Conservation (phyloP, 2,113 vertebrate species). For the Malurus elegans region DNA sequence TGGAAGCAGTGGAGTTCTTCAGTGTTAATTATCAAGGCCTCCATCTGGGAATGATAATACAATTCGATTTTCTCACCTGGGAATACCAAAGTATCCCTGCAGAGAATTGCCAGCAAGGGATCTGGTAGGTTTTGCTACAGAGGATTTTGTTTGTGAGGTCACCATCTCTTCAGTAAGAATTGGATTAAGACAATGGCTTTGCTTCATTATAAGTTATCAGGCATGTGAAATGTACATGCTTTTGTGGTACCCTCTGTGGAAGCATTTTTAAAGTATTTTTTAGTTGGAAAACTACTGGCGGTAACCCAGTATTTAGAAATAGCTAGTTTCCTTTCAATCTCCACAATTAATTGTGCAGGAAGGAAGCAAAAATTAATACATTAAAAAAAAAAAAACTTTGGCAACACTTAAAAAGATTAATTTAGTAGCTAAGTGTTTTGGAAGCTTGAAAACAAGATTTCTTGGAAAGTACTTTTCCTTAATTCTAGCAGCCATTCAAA, state of each 20-base stretch:
- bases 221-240: neutral
- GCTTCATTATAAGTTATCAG: neutral
- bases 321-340: neutral
- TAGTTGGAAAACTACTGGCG: neutral
- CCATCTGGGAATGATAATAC: neutral
- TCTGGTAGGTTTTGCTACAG: neutral
- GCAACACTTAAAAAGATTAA: neutral
- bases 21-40: neutral
- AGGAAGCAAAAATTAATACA: neutral
- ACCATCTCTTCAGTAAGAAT: neutral
- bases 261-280: neutral
- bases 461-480: neutral
- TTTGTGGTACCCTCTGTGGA: neutral
- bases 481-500: neutral
- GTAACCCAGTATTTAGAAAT: neutral
- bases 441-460: neutral
- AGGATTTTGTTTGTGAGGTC: neutral
- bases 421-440: neutral
- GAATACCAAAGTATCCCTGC: neutral
- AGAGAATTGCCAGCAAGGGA: neutral
- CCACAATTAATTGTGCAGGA: neutral
- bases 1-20: neutral
- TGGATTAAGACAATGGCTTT: neutral
- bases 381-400: neutral
- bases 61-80: neutral